These are phyloP conservation scores for Caradrina clavipalpis DNA, from an alignment of 2,888 invertebrate species.

Conservation along the genomic window DNA sequence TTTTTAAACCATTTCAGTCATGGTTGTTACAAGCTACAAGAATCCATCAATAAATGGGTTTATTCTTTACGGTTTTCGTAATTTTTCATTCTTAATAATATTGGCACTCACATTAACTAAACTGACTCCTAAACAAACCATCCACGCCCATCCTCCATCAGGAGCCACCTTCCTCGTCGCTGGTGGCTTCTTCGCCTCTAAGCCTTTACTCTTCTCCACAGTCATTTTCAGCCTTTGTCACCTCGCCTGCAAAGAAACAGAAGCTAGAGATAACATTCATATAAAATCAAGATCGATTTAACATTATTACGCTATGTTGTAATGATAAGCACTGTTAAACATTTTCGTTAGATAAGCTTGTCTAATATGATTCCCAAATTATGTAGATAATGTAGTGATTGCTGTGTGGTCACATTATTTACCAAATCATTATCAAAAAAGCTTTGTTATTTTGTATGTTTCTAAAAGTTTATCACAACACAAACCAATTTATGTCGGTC, in stretches of 20 bases:
- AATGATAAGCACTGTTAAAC: conserved; percentile 22
- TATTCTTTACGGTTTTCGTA: neutral
- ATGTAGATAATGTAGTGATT: conserved; percentile 17
- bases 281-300: conserved; percentile 9
- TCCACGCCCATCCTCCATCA: conserved; percentile 97
- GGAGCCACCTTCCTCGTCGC: conserved; percentile 93
- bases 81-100: neutral
- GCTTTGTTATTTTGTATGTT: too few species aligned
- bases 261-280: conserved; percentile 9
- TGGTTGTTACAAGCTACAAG: neutral
- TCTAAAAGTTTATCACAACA: neutral
- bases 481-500: conserved; percentile 5
- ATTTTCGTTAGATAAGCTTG: conserved; percentile 16
- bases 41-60: neutral
- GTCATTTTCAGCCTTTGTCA: conserved; percentile 89
- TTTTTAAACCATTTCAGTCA: neutral
- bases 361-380: conserved; percentile 14
- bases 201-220: conserved; percentile 88
- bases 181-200: conserved; percentile 78
- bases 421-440: neutral
- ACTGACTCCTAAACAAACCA: conserved; percentile 96
- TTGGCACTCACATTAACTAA: conserved; percentile 95
- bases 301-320: conserved; percentile 4
- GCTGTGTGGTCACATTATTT: neutral
- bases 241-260: conserved; percentile 79